A percentile compares a stretch with the other conserved stretches of the same genome.
These are phyloP conservation scores for Pedionomus torquatus DNA, from an alignment of 2,113 vertebrate genomes.

Conservation along the genomic window DNA sequence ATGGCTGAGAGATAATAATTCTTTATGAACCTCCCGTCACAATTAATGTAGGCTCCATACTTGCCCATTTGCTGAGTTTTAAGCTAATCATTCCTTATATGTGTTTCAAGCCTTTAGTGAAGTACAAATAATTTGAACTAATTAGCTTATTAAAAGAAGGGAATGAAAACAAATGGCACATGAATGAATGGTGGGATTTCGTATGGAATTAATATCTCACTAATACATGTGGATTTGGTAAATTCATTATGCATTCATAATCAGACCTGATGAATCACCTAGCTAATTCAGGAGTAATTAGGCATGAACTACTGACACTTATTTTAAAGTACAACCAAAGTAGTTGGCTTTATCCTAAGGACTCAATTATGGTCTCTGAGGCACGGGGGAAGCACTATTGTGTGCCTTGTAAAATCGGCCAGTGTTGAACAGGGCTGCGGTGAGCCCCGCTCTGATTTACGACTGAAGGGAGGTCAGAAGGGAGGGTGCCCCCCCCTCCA, in stretches of 20 bases:
- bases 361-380: not conserved
- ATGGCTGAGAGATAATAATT: conserved; percentile 75
- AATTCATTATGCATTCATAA: conserved; percentile 80
- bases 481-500: not conserved
- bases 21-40: conserved; percentile 76
- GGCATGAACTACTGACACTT: conserved; percentile 75
- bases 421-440: not conserved
- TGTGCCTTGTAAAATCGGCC: not conserved
- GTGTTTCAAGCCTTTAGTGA: conserved; percentile 77
- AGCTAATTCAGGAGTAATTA: conserved; percentile 81
- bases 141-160: conserved; percentile 80
- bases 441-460: not conserved
- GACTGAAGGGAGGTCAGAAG: not conserved
- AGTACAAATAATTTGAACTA: conserved; percentile 83
- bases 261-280: conserved; percentile 81
- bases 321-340: conserved; percentile 70
- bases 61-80: conserved; percentile 73
- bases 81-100: conserved; percentile 77
- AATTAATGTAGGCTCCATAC: conserved; percentile 69
- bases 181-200: conserved; percentile 78
- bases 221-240: conserved; percentile 77
- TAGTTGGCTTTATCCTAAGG: conserved; percentile 59
- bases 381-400: not conserved
- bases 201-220: conserved; percentile 77
- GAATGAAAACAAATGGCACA: conserved; percentile 82